Percentiles rank a stretch among this genome's conserved stretches.
Conservation (phyloP, 2,113 vertebrate species). For the Capreolus pygargus region DNA sequence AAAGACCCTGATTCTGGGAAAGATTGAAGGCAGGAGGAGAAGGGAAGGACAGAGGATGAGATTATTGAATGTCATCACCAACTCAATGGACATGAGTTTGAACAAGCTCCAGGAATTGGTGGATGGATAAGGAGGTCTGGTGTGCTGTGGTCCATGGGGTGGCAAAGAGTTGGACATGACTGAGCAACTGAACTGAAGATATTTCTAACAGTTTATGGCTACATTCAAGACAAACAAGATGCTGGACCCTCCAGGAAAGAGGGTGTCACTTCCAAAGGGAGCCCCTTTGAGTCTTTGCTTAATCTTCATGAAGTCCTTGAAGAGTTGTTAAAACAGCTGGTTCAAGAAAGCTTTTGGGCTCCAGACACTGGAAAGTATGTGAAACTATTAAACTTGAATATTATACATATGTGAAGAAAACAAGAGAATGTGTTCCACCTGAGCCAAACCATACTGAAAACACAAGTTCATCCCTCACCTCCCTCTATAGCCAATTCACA, state of each 20-base stretch:
- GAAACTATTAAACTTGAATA: slow-evolving; percentile 35
- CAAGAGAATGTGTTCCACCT: background rate
- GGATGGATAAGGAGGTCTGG: background rate
- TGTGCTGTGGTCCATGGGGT: background rate
- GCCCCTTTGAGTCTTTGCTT: background rate
- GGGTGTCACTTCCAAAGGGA: background rate
- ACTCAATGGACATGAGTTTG: background rate
- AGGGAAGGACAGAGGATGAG: background rate
- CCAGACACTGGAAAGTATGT: background rate
- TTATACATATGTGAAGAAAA: background rate
- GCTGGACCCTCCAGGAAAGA: background rate
- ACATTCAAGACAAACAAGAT: background rate
- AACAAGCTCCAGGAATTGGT: background rate
- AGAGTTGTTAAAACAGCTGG: slow-evolving; percentile 26
- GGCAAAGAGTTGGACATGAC: background rate
- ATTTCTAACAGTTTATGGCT: background rate
- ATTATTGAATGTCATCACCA: background rate
- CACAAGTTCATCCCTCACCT: background rate
- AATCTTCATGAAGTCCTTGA: background rate
- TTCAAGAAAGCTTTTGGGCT: background rate
- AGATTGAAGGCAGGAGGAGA: background rate
- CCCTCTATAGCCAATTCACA: slow-evolving; percentile 27
- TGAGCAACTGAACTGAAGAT: background rate
- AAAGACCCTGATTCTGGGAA: background rate
- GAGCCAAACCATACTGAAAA: background rate